These are phyloP conservation scores for Leptoteleia sp. DNA, from an alignment of 1,140 invertebrate species.

Conservation along the genomic window DNA sequence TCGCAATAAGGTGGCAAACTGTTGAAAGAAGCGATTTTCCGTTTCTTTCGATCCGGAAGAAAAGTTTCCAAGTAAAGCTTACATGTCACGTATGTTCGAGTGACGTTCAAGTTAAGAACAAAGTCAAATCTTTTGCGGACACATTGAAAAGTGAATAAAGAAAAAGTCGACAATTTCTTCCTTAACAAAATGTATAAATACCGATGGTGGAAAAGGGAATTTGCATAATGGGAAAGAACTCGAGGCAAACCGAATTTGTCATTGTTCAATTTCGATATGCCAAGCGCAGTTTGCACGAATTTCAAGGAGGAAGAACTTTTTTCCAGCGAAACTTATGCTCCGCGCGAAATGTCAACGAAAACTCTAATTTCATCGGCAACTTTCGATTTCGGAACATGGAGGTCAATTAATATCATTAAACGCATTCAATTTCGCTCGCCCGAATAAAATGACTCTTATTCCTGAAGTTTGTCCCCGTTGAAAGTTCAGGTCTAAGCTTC, in stretches of 20 bases:
- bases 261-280: neutral
- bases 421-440: neutral
- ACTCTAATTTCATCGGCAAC: too few relatives aligned
- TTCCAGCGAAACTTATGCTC: too few relatives aligned
- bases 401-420: neutral
- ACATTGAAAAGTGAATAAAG: too few relatives aligned
- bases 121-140: neutral
- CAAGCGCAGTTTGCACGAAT: neutral
- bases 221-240: too few relatives aligned
- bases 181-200: too few relatives aligned
- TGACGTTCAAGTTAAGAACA: neutral
- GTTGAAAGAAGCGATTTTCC: constrained; percentile 6
- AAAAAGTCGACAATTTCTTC: too few relatives aligned
- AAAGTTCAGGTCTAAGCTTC: constrained; percentile 9
- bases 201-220: too few relatives aligned
- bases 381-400: too few relatives aligned
- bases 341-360: too few relatives aligned
- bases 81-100: neutral
- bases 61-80: constrained; percentile 1
- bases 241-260: neutral
- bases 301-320: too few relatives aligned
- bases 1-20: neutral
- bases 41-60: neutral
- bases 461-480: neutral
- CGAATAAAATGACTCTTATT: neutral